Base-by-base conservation (phyloP, 2,888 invertebrate genomes). In the Leucophenga montana region DNA sequence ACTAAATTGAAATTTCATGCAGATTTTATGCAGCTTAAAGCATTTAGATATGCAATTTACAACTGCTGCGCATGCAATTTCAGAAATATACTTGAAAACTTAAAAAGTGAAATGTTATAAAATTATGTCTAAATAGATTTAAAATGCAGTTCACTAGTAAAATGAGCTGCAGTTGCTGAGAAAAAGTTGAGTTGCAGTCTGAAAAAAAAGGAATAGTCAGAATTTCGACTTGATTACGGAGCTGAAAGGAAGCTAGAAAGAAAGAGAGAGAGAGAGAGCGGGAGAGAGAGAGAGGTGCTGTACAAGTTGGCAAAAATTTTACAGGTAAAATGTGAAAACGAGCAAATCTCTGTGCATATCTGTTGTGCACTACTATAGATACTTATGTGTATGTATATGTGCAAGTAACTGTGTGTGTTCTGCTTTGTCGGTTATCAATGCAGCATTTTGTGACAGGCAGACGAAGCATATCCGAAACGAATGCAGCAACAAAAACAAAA, bases 291-390 rank as follows among this genome's bases (percentile, higher is more conserved):
- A n/a, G 56, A 14, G 22, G 16, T 20, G 4, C 27, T 14, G 22
- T 74, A 75, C 77, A 80, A 77, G 77, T 78, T 75, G 82, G 82
- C 79, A 84, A 84, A 82, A 84, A 84, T 84, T 82, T 82, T 27
- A 27, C 83, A 84, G 79, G 83, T 84, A 79, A 84, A 81, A 81
- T 83, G 80, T 84, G 81, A 77, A 84, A 81, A 81, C 84, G 83
- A 83, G 67, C 56, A 67, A 57, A 65, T 33, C 39, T 3, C 11
- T 39, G 39, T 27, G 31, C 33, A 14, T 39, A 61, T 39, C 65
- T 65, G 50, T 39, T 39, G 8, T 11, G 3, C 3, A 3, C 39
- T 39, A 39, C 39, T 39, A 39, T 11, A 39, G 3, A 39, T 39
- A 39, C 8, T 39, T 39, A 11, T 39, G 39, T 39, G 9, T 39